Conservation (phyloP, 2,888 invertebrate species). For the Tetheella fluctuosa region DNA sequence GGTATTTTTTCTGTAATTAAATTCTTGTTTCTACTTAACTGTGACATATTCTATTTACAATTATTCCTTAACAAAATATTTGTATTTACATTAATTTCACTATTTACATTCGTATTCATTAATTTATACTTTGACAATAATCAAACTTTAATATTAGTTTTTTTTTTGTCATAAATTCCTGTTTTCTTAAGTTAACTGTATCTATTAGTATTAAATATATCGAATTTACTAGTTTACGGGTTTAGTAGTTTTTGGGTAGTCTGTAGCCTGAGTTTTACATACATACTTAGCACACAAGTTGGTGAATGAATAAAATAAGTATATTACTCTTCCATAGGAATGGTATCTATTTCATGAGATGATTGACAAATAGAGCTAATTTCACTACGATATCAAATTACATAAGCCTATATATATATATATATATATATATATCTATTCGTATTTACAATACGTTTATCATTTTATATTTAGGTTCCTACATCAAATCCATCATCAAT, state of each 20-base stretch:
- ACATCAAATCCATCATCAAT: slow-evolving; percentile 60
- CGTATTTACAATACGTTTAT: slow-evolving; percentile 6
- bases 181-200: neutral
- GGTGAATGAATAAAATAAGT: neutral
- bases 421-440: neutral
- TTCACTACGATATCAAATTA: neutral
- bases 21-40: neutral
- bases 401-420: slow-evolving; percentile 10
- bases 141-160: neutral
- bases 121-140: neutral
- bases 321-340: neutral
- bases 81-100: neutral
- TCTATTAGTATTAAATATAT: neutral
- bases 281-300: neutral
- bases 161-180: neutral
- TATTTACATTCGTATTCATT: neutral
- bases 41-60: neutral
- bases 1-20: no score
- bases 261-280: neutral
- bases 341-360: neutral
- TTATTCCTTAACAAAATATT: neutral
- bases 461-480: slow-evolving; percentile 11
- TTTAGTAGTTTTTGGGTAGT: neutral
- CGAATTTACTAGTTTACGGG: neutral
- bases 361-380: neutral